These are phyloP conservation scores for Drosophila hydei DNA, from an alignment of 1,140 invertebrate species.

Conservation along the genomic window DNA sequence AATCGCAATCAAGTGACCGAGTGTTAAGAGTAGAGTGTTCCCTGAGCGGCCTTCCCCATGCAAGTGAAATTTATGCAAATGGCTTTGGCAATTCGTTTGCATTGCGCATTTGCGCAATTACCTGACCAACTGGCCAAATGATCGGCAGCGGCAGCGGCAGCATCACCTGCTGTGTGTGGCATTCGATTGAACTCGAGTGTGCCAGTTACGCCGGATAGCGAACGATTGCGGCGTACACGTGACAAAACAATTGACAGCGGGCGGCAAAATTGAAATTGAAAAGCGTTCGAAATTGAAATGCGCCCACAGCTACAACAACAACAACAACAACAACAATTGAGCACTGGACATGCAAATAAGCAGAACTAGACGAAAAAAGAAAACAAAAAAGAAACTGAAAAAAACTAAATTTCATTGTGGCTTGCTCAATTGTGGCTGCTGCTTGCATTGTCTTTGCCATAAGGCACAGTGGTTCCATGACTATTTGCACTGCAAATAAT, in stretches of 20 bases:
- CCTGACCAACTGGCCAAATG: slow-evolving; percentile 21
- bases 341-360: slow-evolving; percentile 10
- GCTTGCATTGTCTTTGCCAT: not conserved
- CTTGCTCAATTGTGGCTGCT: slow-evolving; percentile 7
- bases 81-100: slow-evolving; percentile 42
- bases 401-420: not conserved
- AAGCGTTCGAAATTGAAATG: slow-evolving; percentile 68
- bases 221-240: slow-evolving; percentile 49
- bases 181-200: slow-evolving; percentile 79
- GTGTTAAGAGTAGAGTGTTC: slow-evolving; percentile 15
- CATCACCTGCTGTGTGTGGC: slow-evolving; percentile 69
- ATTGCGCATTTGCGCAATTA: slow-evolving; percentile 66
- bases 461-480: slow-evolving; percentile 1
- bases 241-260: slow-evolving; percentile 50
- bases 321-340: slow-evolving; percentile 14
- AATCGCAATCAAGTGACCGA: slow-evolving; percentile 12
- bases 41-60: slow-evolving; percentile 30
- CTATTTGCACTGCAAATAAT: no score
- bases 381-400: not conserved
- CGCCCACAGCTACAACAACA: slow-evolving; percentile 29
- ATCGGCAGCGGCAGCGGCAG: slow-evolving; percentile 14
- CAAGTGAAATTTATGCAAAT: slow-evolving; percentile 80
- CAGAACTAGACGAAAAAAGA: not conserved
- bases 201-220: slow-evolving; percentile 60
- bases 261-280: slow-evolving; percentile 59